These are phyloP conservation scores for Meteorus cinctellus DNA, from an alignment of 2,888 invertebrate genomes.

Conservation along the genomic window DNA sequence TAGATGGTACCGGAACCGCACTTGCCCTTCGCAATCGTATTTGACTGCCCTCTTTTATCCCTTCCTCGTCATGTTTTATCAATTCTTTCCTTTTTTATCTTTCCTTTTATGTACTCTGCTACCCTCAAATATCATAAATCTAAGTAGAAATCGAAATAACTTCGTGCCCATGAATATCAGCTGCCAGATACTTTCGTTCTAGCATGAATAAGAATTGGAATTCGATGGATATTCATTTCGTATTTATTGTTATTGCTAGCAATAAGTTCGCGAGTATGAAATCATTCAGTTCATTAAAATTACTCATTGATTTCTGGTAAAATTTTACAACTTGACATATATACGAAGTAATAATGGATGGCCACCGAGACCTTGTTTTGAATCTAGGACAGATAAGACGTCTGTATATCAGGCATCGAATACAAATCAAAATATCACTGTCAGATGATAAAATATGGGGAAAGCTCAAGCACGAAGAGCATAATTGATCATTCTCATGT, in stretches of 20 bases:
- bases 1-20: slow-evolving; percentile 53
- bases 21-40: slow-evolving; percentile 42
- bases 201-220: slow-evolving; percentile 4
- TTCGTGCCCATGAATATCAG: slow-evolving; percentile 43
- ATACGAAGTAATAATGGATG: slow-evolving; percentile 22
- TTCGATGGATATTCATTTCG: slow-evolving; percentile 13
- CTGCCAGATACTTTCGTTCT: slow-evolving; percentile 28
- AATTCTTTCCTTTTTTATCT: slow-evolving; percentile 30
- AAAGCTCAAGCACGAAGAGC: background rate
- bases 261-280: slow-evolving; percentile 33
- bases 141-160: slow-evolving; percentile 53
- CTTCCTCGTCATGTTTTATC: slow-evolving; percentile 34
- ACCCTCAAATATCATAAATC: slow-evolving; percentile 58
- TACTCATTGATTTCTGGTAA: slow-evolving; percentile 39
- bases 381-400: background rate
- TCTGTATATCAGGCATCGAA: background rate
- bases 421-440: slow-evolving; percentile 1
- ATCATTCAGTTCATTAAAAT: slow-evolving; percentile 33
- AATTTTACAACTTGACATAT: slow-evolving; percentile 32
- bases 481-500: background rate
- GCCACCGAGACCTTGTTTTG: slow-evolving; percentile 27
- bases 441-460: background rate
- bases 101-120: slow-evolving; percentile 44
- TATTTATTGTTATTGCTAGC: slow-evolving; percentile 21
- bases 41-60: slow-evolving; percentile 41